These are phyloP conservation scores for Noctua pronuba DNA, from an alignment of 2,888 invertebrate genomes.

Conservation along the genomic window DNA sequence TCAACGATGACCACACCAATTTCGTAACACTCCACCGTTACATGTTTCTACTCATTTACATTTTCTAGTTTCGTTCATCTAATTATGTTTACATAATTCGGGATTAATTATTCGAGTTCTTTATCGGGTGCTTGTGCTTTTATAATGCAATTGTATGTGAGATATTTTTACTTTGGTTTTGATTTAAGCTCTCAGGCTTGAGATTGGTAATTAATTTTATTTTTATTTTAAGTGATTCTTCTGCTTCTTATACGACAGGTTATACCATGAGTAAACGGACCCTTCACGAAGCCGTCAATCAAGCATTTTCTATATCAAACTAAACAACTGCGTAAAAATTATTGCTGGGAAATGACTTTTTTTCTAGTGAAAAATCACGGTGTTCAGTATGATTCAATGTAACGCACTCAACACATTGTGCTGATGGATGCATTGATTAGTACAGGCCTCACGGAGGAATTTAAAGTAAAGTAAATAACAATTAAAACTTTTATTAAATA, in stretches of 20 bases:
- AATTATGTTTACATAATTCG: slow-evolving; percentile 68
- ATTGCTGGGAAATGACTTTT: neutral
- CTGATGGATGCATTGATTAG: neutral
- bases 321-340: neutral
- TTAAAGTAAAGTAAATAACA: neutral
- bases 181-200: neutral
- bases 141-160: slow-evolving; percentile 12
- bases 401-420: neutral
- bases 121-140: slow-evolving; percentile 38
- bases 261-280: neutral
- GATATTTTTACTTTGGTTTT: neutral
- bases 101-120: slow-evolving; percentile 59
- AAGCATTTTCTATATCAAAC: neutral
- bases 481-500: no score
- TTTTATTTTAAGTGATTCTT: neutral
- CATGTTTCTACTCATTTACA: slow-evolving; percentile 60
- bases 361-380: neutral
- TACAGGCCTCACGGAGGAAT: neutral
- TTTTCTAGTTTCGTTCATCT: slow-evolving; percentile 59
- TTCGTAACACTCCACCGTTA: slow-evolving; percentile 65
- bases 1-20: slow-evolving; percentile 58
- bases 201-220: neutral
- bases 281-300: neutral
- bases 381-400: neutral
- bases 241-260: neutral